Percentiles rank a stretch among this genome's conserved stretches.
These are phyloP conservation scores for Acanthoscelides obtectus DNA, from an alignment of 2,888 invertebrate genomes.

Conservation along the genomic window DNA sequence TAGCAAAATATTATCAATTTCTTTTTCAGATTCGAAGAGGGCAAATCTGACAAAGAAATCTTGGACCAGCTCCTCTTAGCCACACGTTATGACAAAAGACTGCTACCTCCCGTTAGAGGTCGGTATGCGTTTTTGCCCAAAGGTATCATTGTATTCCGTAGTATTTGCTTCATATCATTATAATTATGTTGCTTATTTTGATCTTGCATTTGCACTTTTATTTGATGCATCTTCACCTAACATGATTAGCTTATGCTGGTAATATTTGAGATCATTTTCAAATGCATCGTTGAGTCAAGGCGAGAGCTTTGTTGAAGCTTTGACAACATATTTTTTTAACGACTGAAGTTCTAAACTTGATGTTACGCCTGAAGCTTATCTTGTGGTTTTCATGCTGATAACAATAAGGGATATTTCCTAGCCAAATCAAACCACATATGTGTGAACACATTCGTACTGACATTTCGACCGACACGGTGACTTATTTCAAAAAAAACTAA, in stretches of 20 bases:
- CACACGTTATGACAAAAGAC: conserved; percentile 88
- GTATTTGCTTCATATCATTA: neutral
- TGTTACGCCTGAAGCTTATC: too few species aligned
- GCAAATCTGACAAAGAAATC: conserved; percentile 89
- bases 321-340: neutral
- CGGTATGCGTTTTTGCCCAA: conserved; percentile 33
- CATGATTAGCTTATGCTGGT: neutral
- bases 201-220: neutral
- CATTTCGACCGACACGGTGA: too few species aligned
- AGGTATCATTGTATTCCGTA: neutral
- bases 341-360: neutral
- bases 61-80: conserved; percentile 84
- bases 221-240: neutral
- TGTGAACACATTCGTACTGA: too few species aligned
- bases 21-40: conserved; percentile 76
- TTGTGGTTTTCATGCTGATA: too few species aligned
- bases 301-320: neutral
- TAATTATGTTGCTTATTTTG: neutral
- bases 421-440: too few species aligned
- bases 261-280: neutral
- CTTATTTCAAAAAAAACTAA: too few species aligned
- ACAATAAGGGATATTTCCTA: too few species aligned
- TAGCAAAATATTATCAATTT: too few species aligned
- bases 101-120: conserved; percentile 88
- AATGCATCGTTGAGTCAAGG: neutral